Evolutionary conservation across 2,113 vertebrate species (phyloP), one percentile per base, ranked within the genome.

Genomic region (Eolophus roseicapilla): DNA sequence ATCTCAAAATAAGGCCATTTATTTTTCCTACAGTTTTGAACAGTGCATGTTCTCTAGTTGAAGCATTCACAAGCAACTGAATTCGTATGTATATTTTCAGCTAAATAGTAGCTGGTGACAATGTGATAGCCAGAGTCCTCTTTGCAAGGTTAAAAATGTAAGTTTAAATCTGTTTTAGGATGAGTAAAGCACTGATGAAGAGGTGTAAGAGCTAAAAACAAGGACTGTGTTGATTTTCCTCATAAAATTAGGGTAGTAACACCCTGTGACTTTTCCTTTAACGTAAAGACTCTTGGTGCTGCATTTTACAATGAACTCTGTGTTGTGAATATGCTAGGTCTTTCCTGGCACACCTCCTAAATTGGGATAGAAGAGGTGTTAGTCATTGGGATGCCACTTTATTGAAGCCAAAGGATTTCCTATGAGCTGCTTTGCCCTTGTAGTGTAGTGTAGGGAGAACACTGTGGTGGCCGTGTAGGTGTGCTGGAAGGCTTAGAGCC

Each of bases 331-430:
- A 12, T 20, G 73, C 71, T 75, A 64, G 46, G n/a, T 82, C 69
- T 91, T 75, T 82, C 52, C 73, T 79, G 77, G 29, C 81, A 89
- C 74, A 20, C 89, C 91, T 68, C n/a, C 55, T 76, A 64, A 91
- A 60, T 16, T 77, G 68, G 63, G 17, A 15, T 62, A 50, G 53
- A 69, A 81, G n/a, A 35, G 37, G 9, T 74, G 37, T 94, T 96
- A 95, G 76, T 97, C 79, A 77, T 29, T 62, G 68, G 28, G 13
- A 43, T 70, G 37, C 49, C 12, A 82, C 63, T 11, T 90, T 39
- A 62, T 57, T 77, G 49, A 74, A 11, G 52, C 41, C 47, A 4
- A 53, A 68, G 35, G 55, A 63, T 37, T 21, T 93, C 20, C 1
- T 31, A 0, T 12, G 57, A 82, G 75, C 29, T 76, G 57, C 35